Percentiles rank a stretch among this genome's conserved stretches.
phyloP scores from a whole-genome alignment of 2,797 vertebrate species.

The Intellagama lesueurii region DNA sequence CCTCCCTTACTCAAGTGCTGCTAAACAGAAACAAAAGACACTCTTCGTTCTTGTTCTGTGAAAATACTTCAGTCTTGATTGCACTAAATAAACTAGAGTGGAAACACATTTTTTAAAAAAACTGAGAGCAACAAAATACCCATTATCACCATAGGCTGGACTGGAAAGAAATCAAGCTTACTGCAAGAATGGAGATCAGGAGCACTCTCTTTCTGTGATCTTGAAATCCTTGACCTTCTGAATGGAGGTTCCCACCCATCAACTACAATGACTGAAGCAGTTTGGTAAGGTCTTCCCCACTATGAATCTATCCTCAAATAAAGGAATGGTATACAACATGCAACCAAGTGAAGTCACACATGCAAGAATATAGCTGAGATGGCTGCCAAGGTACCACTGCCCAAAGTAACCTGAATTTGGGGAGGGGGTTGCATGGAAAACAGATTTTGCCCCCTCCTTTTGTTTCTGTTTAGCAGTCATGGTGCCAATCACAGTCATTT shows the following conservation, averaged over 20 bases:
- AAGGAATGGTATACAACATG: neutral
- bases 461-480: neutral
- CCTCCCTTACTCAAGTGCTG: neutral
- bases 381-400: neutral
- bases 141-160: neutral
- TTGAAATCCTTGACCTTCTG: neutral
- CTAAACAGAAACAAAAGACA: neutral
- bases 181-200: neutral
- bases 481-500: no score
- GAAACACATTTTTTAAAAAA: constrained; percentile 10
- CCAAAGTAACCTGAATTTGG: neutral
- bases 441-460: neutral
- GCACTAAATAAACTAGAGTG: neutral
- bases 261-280: neutral
- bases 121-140: neutral
- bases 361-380: neutral
- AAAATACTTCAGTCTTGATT: neutral
- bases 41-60: neutral
- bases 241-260: neutral
- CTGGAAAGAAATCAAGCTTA: neutral
- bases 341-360: neutral
- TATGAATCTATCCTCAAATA: no score
- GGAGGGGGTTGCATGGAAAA: neutral
- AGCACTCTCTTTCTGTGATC: neutral
- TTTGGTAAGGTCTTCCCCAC: neutral